Evolutionary conservation across 2,113 vertebrate genomes (phyloP), one percentile per base, ranked within the genome.

Genomic region (Merops nubicus): DNA sequence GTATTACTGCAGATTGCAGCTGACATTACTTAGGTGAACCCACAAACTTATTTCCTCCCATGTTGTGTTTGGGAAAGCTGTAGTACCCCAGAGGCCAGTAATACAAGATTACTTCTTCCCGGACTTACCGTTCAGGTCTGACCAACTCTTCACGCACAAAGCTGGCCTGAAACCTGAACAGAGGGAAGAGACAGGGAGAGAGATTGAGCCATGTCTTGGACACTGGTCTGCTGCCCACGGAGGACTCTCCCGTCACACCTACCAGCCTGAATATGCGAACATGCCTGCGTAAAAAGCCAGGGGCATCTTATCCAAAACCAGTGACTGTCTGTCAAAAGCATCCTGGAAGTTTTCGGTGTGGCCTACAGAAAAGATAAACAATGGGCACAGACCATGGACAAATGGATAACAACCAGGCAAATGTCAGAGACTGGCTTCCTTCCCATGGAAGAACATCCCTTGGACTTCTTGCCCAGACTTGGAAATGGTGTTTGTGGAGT

Each of bases 231-330:
- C 56, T 31, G 20, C 72, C 29, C 10, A 1, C 2, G 31, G 9
- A 14, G 36, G 0, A 1, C 53, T 68, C 25, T 67, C 64, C 47
- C 19, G 0, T 38, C 8, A 15, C 73, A 94, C 98, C 88, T 98
- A 99, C 99, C 99, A 99, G 98, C 99, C 99, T 23, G 98, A 98
- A 54, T 98, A 99, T 1, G 99, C 99, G 59, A 99, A 99, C 50
- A 99, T 98, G 76, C 98, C 99, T 17, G 98, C 98, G 8, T 99
- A 99, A 97, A 99, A 99, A 50, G 99, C 99, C 92, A 99, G 89
- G 4, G 99, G 99, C 33, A 99, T 67, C 77, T 96, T 98, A 28
- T 98, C 98, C 96, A 98, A 64, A 25, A 97, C 98, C 42, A 99
- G 54, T 0, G 89, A 83, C 17, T 98, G 98, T 1, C 96, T 75